phyloP scores from a whole-genome alignment of 2,797 vertebrate genomes.

The Pangasius mekongensis region DNA sequence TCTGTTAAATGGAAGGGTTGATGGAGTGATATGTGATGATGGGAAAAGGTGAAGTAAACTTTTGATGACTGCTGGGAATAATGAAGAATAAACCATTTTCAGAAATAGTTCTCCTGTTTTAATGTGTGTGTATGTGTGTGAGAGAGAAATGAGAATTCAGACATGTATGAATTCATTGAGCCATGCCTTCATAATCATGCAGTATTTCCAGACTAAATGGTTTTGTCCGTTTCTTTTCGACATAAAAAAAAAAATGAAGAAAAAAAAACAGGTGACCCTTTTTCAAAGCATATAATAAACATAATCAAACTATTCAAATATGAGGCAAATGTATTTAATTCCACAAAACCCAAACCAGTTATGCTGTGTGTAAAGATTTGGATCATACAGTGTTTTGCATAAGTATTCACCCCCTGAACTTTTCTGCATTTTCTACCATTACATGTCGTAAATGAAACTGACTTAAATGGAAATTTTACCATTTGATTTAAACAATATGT shows the following conservation, averaged over 20 bases:
- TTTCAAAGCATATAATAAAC: not conserved
- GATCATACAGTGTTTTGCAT: not conserved
- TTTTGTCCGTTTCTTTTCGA: not conserved
- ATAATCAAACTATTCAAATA: not conserved
- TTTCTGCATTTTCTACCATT: not conserved
- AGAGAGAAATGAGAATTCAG: not conserved
- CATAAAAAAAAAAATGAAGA: not conserved
- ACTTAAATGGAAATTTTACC: not conserved
- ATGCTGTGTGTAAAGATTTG: not conserved
- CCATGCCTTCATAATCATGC: not conserved
- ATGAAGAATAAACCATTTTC: constrained; percentile 32
- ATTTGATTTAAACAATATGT: not conserved
- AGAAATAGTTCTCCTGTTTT: not conserved
- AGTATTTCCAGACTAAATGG: not conserved
- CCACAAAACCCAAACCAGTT: not conserved
- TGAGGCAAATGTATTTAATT: not conserved
- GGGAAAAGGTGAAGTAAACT: not conserved
- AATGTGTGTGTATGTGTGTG: too few relatives aligned
- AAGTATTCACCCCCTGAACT: not conserved
- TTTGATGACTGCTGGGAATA: constrained; percentile 11
- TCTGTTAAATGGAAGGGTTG: not conserved
- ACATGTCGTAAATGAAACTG: not conserved
- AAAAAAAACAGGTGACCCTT: not conserved
- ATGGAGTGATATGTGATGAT: not conserved
- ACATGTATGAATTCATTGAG: not conserved